Percentiles rank a stretch among this genome's conserved stretches.
Conservation (phyloP, 2,113 vertebrate species). For the Gorsachius goisagi region DNA sequence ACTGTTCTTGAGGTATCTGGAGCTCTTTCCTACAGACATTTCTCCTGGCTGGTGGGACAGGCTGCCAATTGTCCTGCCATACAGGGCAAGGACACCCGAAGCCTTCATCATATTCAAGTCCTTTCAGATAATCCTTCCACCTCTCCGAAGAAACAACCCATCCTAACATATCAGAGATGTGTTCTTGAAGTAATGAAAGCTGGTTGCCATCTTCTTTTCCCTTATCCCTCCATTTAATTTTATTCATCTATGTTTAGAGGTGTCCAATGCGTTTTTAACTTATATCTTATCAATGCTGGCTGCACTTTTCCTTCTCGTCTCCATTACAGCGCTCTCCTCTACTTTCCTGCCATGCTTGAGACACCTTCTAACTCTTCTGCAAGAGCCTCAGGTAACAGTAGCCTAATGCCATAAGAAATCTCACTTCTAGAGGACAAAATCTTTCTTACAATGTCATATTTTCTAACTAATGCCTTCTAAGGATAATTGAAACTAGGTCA, state of each 20-base stretch:
- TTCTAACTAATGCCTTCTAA: neutral
- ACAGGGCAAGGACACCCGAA: neutral
- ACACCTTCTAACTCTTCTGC: neutral
- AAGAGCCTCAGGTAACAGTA: neutral
- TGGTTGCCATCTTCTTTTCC: neutral
- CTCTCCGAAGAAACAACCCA: neutral
- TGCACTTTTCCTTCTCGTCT: neutral
- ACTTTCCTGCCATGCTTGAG: neutral
- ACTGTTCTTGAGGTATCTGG: neutral
- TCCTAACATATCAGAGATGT: neutral
- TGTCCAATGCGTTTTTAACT: neutral
- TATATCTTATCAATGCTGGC: neutral
- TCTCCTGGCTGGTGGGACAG: neutral
- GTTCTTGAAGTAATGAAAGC: neutral
- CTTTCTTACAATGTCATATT: neutral
- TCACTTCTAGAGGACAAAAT: neutral
- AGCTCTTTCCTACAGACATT: neutral
- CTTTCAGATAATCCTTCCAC: neutral
- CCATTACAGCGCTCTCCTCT: neutral
- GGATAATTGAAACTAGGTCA: neutral
- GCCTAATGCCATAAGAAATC: neutral
- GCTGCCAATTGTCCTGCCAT: neutral
- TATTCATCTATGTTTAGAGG: neutral
- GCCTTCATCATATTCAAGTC: neutral
- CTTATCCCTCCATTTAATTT: neutral